phyloP scores from a whole-genome alignment of 2,797 vertebrate genomes.

The Peromyscus attwateri region DNA sequence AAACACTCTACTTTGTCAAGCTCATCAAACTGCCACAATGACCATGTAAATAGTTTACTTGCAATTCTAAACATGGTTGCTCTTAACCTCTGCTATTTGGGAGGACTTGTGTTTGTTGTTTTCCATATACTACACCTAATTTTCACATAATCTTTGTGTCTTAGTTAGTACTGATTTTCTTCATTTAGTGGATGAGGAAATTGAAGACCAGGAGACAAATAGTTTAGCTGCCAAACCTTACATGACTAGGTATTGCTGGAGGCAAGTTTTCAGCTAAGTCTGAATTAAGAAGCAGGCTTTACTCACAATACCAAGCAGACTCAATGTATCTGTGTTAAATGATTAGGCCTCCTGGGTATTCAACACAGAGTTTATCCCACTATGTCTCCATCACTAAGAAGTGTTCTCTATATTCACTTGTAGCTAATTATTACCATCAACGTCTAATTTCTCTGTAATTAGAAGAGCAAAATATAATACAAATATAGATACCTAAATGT shows the following conservation, averaged over 20 bases:
- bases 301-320: constrained; percentile 27
- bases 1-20: background rate
- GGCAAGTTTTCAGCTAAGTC: constrained; percentile 71
- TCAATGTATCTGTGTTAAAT: constrained; percentile 37
- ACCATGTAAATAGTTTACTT: background rate
- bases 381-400: background rate
- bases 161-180: constrained; percentile 55
- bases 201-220: constrained; percentile 72
- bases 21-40: background rate
- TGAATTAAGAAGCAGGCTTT: background rate
- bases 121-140: background rate
- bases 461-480: background rate
- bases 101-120: background rate
- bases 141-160: background rate
- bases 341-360: background rate
- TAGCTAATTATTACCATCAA: constrained; percentile 31
- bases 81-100: background rate
- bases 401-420: background rate
- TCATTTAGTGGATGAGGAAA: constrained; percentile 65
- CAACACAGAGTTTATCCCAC: background rate
- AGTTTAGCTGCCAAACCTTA: constrained; percentile 66
- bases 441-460: background rate
- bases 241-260: constrained; percentile 72
- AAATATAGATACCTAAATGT: constrained; percentile 50
- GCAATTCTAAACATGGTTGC: background rate